Percentiles rank a stretch among this genome's conserved stretches.
phyloP scores from a whole-genome alignment of 2,888 invertebrate species.

The Barypeithes pellucidus region DNA sequence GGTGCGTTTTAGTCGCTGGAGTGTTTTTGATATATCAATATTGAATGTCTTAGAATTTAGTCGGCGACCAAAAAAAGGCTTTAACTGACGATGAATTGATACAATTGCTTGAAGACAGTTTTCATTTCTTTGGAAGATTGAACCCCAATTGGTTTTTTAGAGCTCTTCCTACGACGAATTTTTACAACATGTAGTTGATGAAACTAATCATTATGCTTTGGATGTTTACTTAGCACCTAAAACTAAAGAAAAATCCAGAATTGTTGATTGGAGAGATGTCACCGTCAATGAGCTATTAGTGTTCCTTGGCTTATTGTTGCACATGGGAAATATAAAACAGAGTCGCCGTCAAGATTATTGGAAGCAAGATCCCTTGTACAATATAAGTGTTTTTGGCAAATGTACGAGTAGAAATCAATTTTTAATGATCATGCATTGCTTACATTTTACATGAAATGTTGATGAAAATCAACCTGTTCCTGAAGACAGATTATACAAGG shows the following conservation, averaged over 20 bases:
- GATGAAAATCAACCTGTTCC: constrained; percentile 10
- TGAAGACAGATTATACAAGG: constrained; percentile 57
- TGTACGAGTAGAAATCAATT: constrained; percentile 48
- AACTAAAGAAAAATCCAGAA: constrained; percentile 26
- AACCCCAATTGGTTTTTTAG: constrained; percentile 6
- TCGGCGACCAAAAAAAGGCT: constrained; percentile 5
- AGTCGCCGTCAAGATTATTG: constrained; percentile 46
- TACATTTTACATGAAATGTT: constrained; percentile 35
- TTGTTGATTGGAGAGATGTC: constrained; percentile 26
- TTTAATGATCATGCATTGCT: constrained; percentile 43
- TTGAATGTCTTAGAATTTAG: constrained; percentile 6
- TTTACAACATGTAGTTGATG: constrained; percentile 13
- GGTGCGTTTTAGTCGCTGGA: background rate
- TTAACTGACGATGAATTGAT: constrained; percentile 14
- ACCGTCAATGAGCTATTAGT: constrained; percentile 24
- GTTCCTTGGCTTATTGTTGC: constrained; percentile 35
- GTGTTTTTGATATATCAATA: constrained; percentile 3
- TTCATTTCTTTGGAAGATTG: background rate
- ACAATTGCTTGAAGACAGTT: constrained; percentile 2
- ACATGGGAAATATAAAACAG: constrained; percentile 44
- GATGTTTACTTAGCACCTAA: constrained; percentile 1
- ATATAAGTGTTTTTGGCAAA: constrained; percentile 35
- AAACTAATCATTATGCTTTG: constrained; percentile 18
- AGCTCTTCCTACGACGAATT: constrained; percentile 7
- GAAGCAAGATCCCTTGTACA: constrained; percentile 49